Percentiles rank a stretch among this genome's conserved stretches.
These are phyloP conservation scores for Caenorhabditis sinica DNA, from an alignment of 2,888 invertebrate genomes.

Conservation along the genomic window DNA sequence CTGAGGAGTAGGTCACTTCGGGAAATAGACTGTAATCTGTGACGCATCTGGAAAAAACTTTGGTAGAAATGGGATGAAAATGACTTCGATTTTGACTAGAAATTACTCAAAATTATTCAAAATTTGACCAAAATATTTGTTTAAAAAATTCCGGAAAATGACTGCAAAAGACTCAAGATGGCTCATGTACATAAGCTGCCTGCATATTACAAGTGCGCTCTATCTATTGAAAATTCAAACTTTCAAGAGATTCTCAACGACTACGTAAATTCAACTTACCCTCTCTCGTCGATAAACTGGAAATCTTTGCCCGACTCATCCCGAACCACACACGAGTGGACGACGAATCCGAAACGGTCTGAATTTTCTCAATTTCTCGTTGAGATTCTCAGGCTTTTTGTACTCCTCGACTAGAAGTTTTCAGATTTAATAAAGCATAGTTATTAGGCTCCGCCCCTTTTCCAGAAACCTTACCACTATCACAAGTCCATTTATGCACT, in stretches of 20 bases:
- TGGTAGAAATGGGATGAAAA: not conserved
- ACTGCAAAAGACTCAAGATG: no score
- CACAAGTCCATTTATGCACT: constrained; percentile 82
- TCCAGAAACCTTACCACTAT: constrained; percentile 76
- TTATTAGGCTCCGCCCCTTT: not conserved
- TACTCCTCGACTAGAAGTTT: not conserved
- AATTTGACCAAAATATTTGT: no score
- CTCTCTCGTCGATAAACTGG: constrained; percentile 80
- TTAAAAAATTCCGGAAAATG: no score
- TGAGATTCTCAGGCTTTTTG: no score
- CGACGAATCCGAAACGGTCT: constrained; percentile 80
- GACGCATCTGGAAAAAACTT: constrained; percentile 74
- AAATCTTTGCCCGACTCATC: constrained; percentile 81
- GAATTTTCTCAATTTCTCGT: not conserved
- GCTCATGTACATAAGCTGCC: no score
- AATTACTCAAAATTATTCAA: no score
- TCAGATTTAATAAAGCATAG: no score
- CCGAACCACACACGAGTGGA: constrained; percentile 81
- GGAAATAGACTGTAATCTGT: constrained; percentile 77
- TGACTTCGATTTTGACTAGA: no score
- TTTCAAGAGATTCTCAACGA: not conserved
- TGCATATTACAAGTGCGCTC: no score
- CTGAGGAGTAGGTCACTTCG: constrained; percentile 76
- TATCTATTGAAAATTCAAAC: no score
- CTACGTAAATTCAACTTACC: no score